Conservation (phyloP, 2,113 vertebrate genomes). For the Rhinopomastus cyanomelas region DNA sequence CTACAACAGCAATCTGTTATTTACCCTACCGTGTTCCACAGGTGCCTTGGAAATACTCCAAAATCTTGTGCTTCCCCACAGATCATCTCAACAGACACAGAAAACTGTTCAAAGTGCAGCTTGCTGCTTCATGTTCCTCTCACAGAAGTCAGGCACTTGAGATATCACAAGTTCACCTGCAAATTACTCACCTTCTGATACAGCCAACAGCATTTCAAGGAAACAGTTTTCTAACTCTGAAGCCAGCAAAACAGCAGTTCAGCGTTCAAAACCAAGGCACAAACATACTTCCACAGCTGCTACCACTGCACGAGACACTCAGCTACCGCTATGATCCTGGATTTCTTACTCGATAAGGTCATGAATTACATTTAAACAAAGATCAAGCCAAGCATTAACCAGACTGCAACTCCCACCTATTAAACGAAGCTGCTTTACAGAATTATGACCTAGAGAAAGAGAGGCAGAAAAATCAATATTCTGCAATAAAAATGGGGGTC, state of each 20-base stretch:
- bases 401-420: neutral
- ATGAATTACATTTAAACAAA: conserved; percentile 51
- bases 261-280: neutral
- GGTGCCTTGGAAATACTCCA: neutral
- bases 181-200: neutral
- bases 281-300: neutral
- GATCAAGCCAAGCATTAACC: conserved; percentile 5
- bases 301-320: neutral
- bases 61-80: neutral
- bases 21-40: neutral
- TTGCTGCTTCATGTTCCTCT: neutral
- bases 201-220: conserved; percentile 1
- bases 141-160: neutral
- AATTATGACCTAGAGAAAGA: neutral
- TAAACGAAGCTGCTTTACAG: conserved; percentile 40
- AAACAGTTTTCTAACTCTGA: neutral
- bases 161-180: neutral
- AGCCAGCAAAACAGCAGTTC: neutral
- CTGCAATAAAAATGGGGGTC: neutral
- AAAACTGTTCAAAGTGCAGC: neutral
- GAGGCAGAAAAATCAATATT: neutral
- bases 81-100: neutral
- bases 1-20: neutral
- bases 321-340: neutral
- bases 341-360: conserved; percentile 24